Base-by-base conservation (phyloP, 2,888 invertebrate genomes). In the Tachina fera region DNA sequence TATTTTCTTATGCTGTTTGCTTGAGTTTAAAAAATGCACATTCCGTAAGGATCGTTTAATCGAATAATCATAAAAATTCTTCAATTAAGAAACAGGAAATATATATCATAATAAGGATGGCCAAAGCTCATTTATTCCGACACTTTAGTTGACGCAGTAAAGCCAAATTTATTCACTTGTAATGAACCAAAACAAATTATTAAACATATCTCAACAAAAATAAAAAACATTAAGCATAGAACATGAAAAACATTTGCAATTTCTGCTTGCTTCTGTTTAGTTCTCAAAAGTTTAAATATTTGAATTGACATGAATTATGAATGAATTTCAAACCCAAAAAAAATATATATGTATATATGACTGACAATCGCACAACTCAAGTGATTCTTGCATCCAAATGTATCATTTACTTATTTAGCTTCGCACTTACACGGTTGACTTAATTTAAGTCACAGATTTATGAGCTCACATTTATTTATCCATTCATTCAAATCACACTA, bases 391-490 rank as follows among this genome's bases (percentile, higher is more conserved):
- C 41, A 83, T 82, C 10, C 5, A 78, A 85, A 76, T 79, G 79
- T 83, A 83, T 75, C 83, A 70, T 67, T 76, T 72, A 47, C 53
- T 76, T 65, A 86, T 76, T 86, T 76, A 68, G 74, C 56, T 86
- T 86, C 86, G 86, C 86, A 86, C 86, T 86, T 86, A 86, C 83
- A 83, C 63, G 86, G 43, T 65, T 86, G 86, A 86, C 83, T 86
- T 86, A 68, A 49, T 63, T 74, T 16, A 71, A 65, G 79, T 83
- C 83, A 80, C 67, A 86, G 83, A 86, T 86, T 86, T 86, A 79
- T 86, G 31, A 31, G 31, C 31, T 6, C 31, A 68, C n/a, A n/a
- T n/a, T n/a, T n/a, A n/a, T 86, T 80, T 56, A 75, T 53, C 53
- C 82, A 60, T 70, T 82, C 45, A 75, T 74, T 16, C 49, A 74